Evolutionary conservation across 2,113 vertebrate species (phyloP), one percentile per base, ranked within the genome.

Genomic region (Neodon shergylaensis): DNA sequence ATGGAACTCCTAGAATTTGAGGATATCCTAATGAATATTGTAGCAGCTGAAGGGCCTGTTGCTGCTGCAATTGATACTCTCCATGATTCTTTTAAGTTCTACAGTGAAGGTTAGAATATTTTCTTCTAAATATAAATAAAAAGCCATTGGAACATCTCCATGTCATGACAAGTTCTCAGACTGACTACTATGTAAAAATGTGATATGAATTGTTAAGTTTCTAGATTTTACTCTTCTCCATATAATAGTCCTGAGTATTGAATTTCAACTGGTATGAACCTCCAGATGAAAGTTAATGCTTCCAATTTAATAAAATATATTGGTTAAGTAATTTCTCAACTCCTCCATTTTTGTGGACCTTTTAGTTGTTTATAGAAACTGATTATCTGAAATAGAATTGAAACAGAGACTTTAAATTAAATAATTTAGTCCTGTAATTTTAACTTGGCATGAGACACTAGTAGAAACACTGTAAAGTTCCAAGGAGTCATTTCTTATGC

Each of bases 71-170:
- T 99, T 90, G 99, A 99, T 94, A 99, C 99, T 5, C 7, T 97
- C 98, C 4, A 99, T 99, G 81, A 96, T 70, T 99, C 99, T 2
- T 99, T 99, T 98, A 99, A 99, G 98, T 99, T 99, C 65, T 99
- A 99, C 97, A 98, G 99, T 8, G 98, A 98, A 77, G 99, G 99
- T 99, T 92, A 95, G 97, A 3, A 49, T 92, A 94, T 96, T 19
- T 63, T 2, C 7, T 33, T 73, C 11, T 83, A 83, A 36, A 87
- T 44, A 84, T 52, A 1, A 87, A 42, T 33, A n/a, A 90, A 42
- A 42, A 24, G 11, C 2, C 13, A 58, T 31, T 22, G 11, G 39
- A 26, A 86, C 70, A 63, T 17, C 78, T 44, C 5, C 52, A 54
- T 1, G 65, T 10, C 17, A 86, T 8, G n/a, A 84, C 70, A 39